Evolutionary conservation across 1,140 invertebrate genomes (phyloP).

Genomic region (Eumaeus atala): DNA sequence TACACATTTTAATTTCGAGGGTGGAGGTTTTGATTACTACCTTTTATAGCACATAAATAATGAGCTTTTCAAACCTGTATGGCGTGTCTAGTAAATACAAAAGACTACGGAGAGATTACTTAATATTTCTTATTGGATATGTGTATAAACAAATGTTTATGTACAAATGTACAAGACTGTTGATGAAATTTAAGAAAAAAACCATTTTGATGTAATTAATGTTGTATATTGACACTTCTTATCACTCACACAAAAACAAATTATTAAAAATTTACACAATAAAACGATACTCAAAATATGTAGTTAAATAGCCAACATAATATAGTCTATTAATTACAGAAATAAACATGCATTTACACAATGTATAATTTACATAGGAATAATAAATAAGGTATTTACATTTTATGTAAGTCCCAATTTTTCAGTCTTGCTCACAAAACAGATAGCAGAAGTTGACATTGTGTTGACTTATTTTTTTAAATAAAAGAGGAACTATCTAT

Average conservation of each 20-base stretch:
- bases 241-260: slow-evolving; percentile 68
- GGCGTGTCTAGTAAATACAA: too few species aligned
- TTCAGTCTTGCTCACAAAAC: slow-evolving; percentile 17
- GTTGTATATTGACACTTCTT: slow-evolving; percentile 66
- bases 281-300: slow-evolving; percentile 59
- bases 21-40: too few species aligned
- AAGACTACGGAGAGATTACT: too few species aligned
- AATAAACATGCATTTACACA: slow-evolving; percentile 51
- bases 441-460: slow-evolving; percentile 3
- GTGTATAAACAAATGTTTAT: too few species aligned
- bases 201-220: slow-evolving; percentile 54
- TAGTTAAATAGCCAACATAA: slow-evolving; percentile 66
- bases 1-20: too few species aligned
- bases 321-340: slow-evolving; percentile 59
- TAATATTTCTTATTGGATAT: background rate
- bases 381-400: slow-evolving; percentile 64
- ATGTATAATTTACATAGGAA: slow-evolving; percentile 41
- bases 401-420: slow-evolving; percentile 21
- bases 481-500: slow-evolving; percentile 40
- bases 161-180: too few species aligned
- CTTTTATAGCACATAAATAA: too few species aligned
- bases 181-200: slow-evolving; percentile 32
- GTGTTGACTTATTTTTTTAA: slow-evolving; percentile 21
- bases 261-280: slow-evolving; percentile 64
- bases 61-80: too few species aligned